Conservation (phyloP, 2,888 invertebrate species). For the Dastarcus helophoroides region DNA sequence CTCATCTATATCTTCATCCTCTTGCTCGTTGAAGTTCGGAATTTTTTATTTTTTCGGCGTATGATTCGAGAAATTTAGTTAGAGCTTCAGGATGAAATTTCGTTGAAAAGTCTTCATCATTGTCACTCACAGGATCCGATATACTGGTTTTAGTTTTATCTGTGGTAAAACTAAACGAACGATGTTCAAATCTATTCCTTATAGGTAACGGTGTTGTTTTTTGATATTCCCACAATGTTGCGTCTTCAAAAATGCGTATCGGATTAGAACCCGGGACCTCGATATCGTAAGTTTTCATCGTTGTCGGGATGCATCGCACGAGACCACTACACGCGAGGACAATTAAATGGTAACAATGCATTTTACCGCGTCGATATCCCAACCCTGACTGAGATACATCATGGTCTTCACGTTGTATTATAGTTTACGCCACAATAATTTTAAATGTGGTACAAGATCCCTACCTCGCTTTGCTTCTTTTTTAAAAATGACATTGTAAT, state of each 20-base stretch:
- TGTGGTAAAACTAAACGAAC: constrained; percentile 27
- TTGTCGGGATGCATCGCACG: constrained; percentile 9
- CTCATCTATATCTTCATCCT: constrained; percentile 6
- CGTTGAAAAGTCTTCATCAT: constrained; percentile 23
- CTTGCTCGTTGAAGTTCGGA: constrained; percentile 8
- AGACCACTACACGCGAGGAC: constrained; percentile 9
- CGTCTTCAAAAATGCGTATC: constrained; percentile 47
- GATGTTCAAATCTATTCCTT: constrained; percentile 11
- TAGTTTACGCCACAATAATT: constrained; percentile 28
- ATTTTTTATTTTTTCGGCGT: constrained; percentile 35
- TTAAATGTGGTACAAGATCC: constrained; percentile 27
- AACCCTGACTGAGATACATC: constrained; percentile 22
- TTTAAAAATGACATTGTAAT: constrained; percentile 10
- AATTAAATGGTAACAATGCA: constrained; percentile 16
- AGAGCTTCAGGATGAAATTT: constrained; percentile 33
- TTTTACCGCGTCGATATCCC: constrained; percentile 17
- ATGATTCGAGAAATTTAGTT: constrained; percentile 49
- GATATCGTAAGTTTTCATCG: constrained; percentile 42
- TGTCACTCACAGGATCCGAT: constrained; percentile 24
- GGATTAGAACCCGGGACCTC: constrained; percentile 45
- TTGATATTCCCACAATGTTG: constrained; percentile 20
- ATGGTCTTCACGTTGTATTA: constrained; percentile 6
- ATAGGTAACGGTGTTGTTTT: constrained; percentile 8
- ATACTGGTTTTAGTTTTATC: constrained; percentile 14
- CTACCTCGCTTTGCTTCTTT: constrained; percentile 15